These are phyloP conservation scores for Leistus spinibarbis DNA, from an alignment of 2,888 invertebrate species.

Conservation along the genomic window DNA sequence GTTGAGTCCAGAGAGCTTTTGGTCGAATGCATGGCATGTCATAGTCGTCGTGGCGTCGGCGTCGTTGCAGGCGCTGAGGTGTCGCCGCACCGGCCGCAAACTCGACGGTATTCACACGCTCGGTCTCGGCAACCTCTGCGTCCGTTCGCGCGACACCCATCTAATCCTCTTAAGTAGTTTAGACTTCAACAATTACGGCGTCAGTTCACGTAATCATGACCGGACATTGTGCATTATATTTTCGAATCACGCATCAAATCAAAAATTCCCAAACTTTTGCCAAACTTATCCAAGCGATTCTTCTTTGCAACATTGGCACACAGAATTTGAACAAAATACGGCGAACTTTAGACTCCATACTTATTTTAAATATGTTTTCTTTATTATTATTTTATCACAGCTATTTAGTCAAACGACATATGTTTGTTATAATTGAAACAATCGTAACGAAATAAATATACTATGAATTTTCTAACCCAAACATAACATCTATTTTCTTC, in stretches of 20 bases:
- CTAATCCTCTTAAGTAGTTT: conserved; percentile 14
- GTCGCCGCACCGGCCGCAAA: neutral
- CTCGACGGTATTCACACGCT: neutral
- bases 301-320: no score
- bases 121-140: neutral
- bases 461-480: neutral
- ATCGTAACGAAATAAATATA: neutral
- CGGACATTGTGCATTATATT: neutral
- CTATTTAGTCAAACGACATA: no score
- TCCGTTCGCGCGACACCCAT: neutral
- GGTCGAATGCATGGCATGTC: neutral
- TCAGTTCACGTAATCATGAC: neutral
- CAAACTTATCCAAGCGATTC: neutral
- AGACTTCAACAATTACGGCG: conserved; percentile 7
- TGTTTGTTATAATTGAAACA: neutral
- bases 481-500: neutral
- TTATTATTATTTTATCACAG: no score
- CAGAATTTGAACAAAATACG: no score
- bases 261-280: neutral
- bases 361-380: no score
- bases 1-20: neutral
- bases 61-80: neutral
- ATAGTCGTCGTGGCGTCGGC: neutral
- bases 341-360: no score
- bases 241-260: conserved; percentile 2